Evolutionary conservation across 2,888 invertebrate genomes (phyloP), one percentile per base, ranked within the genome.

Genomic region (Podotricha telesiphe): DNA sequence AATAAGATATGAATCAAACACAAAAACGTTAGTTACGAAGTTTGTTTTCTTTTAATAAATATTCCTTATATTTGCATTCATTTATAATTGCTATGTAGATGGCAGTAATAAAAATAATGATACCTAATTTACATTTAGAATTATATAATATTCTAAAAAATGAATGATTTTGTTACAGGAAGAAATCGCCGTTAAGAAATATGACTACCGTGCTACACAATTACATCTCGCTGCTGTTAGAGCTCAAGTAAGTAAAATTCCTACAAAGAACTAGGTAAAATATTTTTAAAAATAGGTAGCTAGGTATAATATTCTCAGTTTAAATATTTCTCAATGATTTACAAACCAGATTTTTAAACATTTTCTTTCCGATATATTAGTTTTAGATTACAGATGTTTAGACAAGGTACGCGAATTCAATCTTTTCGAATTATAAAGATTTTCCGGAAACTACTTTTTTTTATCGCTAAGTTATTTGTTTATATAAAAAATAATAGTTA

Each of bases 141-240:
- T 11, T 5, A 40, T 20, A 40, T 3, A 37, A 13, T 7, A 22
- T 45, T 45, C 1, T 22, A 45, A 0, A 22, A 8, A 34, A 4
- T 1, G 13, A 17, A 47, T 28, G 8, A 13, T 19, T 62, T 71
- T 63, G 37, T 77, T 68, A 66, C 97, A 99, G 93, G 98, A 99
- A 88, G 98, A 99, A 81, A 96, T 99, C 85, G 98, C 98, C 75
- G 94, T 97, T 93, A 98, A 98, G 91, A 95, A 97, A 82, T 98
- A 98, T 89, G 98, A 99, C 93, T 95, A 98, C 78, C 95, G 97
- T 76, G 96, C 98, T 64, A 97, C 98, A 58, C 97, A 98, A 86
- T 94, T 99, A 74, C 98, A 98, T 88, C 94, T 98, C 73, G 96
- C 97, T 65, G 97, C 98, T 69, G 96, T 98, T 67, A 95, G 96